Conservation (phyloP, 2,113 vertebrate genomes). For the Hiodon alosoides region DNA sequence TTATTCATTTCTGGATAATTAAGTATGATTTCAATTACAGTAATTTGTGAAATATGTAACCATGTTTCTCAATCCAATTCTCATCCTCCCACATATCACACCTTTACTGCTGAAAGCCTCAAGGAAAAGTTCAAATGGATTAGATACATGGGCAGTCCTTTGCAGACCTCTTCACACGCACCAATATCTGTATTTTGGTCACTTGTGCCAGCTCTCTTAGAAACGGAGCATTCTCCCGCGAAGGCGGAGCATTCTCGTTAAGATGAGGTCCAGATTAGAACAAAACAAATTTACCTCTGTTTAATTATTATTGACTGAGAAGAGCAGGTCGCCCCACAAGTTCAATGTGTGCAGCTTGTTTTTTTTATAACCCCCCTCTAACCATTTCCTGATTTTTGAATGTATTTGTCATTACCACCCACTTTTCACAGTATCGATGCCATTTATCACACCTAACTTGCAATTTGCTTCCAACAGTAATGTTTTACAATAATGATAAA, state of each 20-base stretch:
- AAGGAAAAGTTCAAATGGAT: background rate
- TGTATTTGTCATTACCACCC: background rate
- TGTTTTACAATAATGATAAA: background rate
- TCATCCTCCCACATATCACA: background rate
- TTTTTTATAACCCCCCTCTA: slow-evolving; percentile 24
- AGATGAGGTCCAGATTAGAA: background rate
- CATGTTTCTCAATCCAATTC: too few relatives aligned
- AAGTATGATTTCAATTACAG: too few relatives aligned
- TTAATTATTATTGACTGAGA: too few relatives aligned
- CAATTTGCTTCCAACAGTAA: background rate
- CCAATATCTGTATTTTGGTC: too few relatives aligned
- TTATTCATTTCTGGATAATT: too few relatives aligned
- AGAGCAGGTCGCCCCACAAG: too few relatives aligned
- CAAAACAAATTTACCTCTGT: background rate
- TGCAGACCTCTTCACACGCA: too few relatives aligned
- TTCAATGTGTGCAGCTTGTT: background rate
- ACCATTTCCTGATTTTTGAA: slow-evolving; percentile 36
- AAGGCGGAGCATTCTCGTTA: too few relatives aligned
- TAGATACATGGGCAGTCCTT: too few relatives aligned
- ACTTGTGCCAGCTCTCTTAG: too few relatives aligned
- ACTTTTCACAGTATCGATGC: slow-evolving; percentile 9
- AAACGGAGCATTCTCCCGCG: too few relatives aligned
- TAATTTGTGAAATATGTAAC: too few relatives aligned
- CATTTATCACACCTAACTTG: background rate
- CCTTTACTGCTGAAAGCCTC: background rate